phyloP scores from a whole-genome alignment of 2,888 invertebrate genomes.

The Chrysodeixis includens region DNA sequence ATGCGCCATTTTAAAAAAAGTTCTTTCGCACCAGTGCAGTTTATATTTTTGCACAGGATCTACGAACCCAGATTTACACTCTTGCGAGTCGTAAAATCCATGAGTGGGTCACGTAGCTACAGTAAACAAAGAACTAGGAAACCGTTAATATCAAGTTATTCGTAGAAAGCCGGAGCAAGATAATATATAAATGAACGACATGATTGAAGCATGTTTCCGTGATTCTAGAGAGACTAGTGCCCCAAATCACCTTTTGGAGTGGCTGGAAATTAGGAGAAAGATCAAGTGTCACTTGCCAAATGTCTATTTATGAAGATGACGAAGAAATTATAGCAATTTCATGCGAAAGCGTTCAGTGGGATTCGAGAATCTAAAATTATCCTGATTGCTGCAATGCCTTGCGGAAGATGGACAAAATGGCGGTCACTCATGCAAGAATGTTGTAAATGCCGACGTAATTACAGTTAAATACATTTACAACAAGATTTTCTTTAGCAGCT shows the following conservation, averaged over 20 bases:
- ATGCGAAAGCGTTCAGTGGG: constrained; percentile 7
- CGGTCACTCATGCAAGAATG: constrained; percentile 10
- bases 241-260: not conserved
- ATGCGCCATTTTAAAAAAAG: not conserved
- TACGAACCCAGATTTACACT: not conserved
- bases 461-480: not conserved
- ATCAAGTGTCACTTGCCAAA: not conserved
- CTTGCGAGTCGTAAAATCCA: not conserved
- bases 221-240: not conserved
- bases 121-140: constrained; percentile 4
- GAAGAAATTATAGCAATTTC: not conserved
- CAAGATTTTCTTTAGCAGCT: constrained; percentile 12
- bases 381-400: constrained; percentile 19
- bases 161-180: not conserved
- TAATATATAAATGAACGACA: not conserved
- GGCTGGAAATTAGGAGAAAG: not conserved
- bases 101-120: not conserved
- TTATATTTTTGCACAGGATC: not conserved
- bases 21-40: not conserved
- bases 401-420: constrained; percentile 33
- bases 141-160: not conserved
- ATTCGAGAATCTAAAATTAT: constrained; percentile 13
- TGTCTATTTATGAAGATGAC: not conserved
- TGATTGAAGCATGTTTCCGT: not conserved
- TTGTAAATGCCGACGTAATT: constrained; percentile 5